Conservation (phyloP, 2,888 invertebrate genomes). For the Parnassius apollo region DNA sequence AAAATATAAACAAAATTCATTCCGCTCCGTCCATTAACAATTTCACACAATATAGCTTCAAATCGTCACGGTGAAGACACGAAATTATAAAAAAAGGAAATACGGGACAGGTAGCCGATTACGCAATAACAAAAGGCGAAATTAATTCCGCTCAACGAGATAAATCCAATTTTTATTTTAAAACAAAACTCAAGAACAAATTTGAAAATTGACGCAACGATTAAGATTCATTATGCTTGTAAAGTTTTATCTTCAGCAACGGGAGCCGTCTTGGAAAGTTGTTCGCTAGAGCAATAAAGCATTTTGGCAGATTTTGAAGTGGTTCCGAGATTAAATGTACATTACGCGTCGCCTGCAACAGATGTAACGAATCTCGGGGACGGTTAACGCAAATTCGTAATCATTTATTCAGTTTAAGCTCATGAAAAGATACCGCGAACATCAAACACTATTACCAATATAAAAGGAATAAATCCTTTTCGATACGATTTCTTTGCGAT, state of each 20-base stretch:
- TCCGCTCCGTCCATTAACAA: constrained; percentile 29
- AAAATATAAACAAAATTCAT: constrained; percentile 23
- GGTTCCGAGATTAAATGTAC: constrained; percentile 73
- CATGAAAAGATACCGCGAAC: constrained; percentile 21
- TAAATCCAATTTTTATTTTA: constrained; percentile 70
- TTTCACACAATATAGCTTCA: constrained; percentile 39
- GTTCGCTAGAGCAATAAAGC: constrained; percentile 74
- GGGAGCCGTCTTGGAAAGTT: constrained; percentile 62
- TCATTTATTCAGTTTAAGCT: constrained; percentile 25
- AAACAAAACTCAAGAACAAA: constrained; percentile 73
- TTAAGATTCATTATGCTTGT: constrained; percentile 79
- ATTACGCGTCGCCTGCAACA: constrained; percentile 65
- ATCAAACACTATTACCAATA: constrained; percentile 29
- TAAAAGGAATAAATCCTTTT: constrained; percentile 28
- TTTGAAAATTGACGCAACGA: constrained; percentile 72
- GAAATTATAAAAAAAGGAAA: constrained; percentile 46
- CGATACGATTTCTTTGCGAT: constrained; percentile 15
- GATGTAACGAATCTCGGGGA: constrained; percentile 49
- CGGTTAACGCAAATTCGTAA: constrained; percentile 15
- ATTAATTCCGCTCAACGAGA: constrained; percentile 65
- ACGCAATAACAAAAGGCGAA: constrained; percentile 65
- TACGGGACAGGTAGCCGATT: constrained; percentile 66
- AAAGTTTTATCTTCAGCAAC: constrained; percentile 71
- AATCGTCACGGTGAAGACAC: constrained; percentile 40
- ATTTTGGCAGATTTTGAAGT: constrained; percentile 77